Conservation (phyloP, 2,797 vertebrate genomes). For the Gymnodraco acuticeps region DNA sequence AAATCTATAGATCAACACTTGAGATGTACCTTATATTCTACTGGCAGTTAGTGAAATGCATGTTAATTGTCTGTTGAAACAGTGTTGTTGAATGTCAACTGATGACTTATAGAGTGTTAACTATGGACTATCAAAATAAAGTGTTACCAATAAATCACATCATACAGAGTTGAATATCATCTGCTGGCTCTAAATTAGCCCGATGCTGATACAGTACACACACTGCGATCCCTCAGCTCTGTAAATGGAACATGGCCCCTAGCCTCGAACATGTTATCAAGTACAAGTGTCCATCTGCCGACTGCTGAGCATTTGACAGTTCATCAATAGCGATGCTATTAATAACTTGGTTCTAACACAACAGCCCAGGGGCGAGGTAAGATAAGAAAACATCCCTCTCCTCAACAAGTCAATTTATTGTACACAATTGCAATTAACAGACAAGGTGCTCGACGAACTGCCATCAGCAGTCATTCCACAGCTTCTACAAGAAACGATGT, state of each 20-base stretch:
- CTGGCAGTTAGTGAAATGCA: too few species aligned
- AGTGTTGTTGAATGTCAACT: too few species aligned
- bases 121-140: too few species aligned
- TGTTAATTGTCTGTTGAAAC: too few species aligned
- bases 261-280: constrained; percentile 59
- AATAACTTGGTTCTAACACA: constrained; percentile 59
- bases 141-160: not conserved
- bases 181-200: constrained; percentile 31
- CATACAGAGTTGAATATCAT: constrained; percentile 26
- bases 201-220: constrained; percentile 35
- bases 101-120: too few species aligned
- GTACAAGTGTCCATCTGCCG: constrained; percentile 62
- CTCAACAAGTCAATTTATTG: constrained; percentile 47
- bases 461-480: constrained; percentile 28
- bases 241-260: constrained; percentile 59
- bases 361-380: constrained; percentile 54
- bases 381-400: constrained; percentile 63
- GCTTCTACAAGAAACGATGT: constrained; percentile 47
- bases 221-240: constrained; percentile 37
- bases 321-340: constrained; percentile 68
- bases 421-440: constrained; percentile 50
- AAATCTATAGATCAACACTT: too few species aligned
- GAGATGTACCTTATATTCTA: too few species aligned
- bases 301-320: constrained; percentile 65
- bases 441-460: constrained; percentile 39